Percentiles rank a stretch among this genome's conserved stretches.
These are phyloP conservation scores for Lycophotia porphyrea DNA, from an alignment of 2,888 invertebrate genomes.

Conservation along the genomic window DNA sequence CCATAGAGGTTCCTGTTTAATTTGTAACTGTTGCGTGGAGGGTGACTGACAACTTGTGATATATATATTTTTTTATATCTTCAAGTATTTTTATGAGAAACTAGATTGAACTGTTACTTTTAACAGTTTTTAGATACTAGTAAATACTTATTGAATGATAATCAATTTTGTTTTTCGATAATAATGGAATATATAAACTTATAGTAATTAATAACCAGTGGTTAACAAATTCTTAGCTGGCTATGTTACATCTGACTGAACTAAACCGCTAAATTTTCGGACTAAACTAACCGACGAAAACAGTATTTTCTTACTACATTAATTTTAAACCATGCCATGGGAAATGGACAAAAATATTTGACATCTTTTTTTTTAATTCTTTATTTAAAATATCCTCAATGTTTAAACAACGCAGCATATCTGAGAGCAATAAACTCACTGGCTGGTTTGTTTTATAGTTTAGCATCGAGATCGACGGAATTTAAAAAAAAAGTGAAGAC, in stretches of 20 bases:
- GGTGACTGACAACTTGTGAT: slow-evolving; percentile 16
- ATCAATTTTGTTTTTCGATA: not conserved
- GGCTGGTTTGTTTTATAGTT: slow-evolving; percentile 67
- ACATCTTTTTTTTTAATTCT: slow-evolving; percentile 10
- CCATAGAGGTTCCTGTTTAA: slow-evolving; percentile 36
- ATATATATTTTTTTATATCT: slow-evolving; percentile 11
- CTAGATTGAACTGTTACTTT: not conserved
- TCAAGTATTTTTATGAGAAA: not conserved
- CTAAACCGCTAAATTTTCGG: not conserved
- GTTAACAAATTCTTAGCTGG: not conserved
- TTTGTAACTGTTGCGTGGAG: slow-evolving; percentile 32
- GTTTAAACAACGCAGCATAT: slow-evolving; percentile 11
- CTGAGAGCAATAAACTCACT: slow-evolving; percentile 58
- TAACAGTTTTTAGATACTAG: slow-evolving; percentile 3
- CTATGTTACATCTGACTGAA: not conserved
- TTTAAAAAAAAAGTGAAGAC: slow-evolving; percentile 77
- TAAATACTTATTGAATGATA: not conserved
- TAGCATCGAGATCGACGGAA: slow-evolving; percentile 65
- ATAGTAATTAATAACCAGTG: not conserved
- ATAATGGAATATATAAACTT: not conserved
- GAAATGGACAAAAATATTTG: not conserved
- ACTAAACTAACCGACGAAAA: not conserved
- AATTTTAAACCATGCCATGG: not conserved
- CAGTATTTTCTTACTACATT: not conserved
- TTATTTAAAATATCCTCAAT: slow-evolving; percentile 16